Conservation (phyloP, 1,140 invertebrate species). For the Coenobita brevimanus region DNA sequence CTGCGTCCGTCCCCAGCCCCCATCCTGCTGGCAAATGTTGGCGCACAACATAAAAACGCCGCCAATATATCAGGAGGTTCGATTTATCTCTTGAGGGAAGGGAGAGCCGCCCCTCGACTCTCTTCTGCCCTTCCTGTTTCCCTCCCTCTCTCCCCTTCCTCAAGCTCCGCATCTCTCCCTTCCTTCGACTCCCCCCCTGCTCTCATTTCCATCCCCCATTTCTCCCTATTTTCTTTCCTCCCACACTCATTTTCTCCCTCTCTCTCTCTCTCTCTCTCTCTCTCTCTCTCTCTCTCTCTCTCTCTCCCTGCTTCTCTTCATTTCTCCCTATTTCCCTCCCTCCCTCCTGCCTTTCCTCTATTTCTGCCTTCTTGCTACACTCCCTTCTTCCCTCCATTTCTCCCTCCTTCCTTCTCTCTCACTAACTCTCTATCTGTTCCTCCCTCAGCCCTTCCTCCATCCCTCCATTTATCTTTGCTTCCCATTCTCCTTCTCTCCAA, state of each 20-base stretch:
- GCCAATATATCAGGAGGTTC: slow-evolving; percentile 58
- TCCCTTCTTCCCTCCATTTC: not conserved
- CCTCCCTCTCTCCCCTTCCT: no score
- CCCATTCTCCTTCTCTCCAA: no score
- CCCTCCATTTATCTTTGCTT: no score
- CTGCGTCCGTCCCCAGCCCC: slow-evolving; percentile 36
- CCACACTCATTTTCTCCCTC: not conserved
- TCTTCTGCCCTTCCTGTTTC: no score
- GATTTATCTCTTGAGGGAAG: not conserved
- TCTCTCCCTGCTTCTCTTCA: no score
- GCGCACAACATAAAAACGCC: slow-evolving; percentile 61
- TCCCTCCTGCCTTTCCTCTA: not conserved
- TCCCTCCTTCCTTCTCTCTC: not conserved
- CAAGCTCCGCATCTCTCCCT: no score
- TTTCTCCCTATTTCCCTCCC: not conserved
- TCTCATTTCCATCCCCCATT: no score
- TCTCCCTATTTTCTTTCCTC: no score
- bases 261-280: not conserved
- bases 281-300: not conserved
- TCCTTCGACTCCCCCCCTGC: no score
- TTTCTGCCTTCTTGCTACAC: not conserved
- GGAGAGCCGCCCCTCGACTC: no score
- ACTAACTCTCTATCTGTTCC: no score
- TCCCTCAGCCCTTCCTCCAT: no score
- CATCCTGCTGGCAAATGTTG: slow-evolving; percentile 64